These are phyloP conservation scores for Epinotia demarniana DNA, from an alignment of 2,888 invertebrate species.

Conservation along the genomic window DNA sequence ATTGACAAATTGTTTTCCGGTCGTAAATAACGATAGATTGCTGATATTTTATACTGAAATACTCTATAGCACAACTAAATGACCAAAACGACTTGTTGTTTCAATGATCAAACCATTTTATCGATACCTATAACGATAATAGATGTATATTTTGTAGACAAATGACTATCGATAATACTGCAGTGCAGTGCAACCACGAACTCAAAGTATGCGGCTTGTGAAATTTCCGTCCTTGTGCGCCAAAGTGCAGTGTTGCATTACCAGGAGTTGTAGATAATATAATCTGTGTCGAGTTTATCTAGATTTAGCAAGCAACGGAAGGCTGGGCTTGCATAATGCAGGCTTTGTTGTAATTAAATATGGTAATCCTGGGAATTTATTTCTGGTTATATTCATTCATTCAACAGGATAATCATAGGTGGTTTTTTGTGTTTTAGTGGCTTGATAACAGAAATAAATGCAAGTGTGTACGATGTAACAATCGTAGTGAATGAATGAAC, in stretches of 20 bases:
- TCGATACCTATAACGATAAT: conserved; percentile 22
- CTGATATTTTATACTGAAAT: background rate
- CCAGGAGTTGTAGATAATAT: conserved; percentile 38
- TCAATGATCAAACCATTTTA: conserved; percentile 6
- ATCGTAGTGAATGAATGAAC: background rate
- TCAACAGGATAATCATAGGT: background rate
- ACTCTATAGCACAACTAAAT: background rate
- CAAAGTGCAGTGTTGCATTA: conserved; percentile 41
- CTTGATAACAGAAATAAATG: background rate
- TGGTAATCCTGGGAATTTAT: conserved; percentile 14
- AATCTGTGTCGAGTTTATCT: conserved; percentile 38
- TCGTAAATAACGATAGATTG: background rate
- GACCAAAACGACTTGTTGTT: conserved; percentile 5
- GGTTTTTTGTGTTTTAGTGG: background rate
- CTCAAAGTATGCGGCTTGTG: conserved; percentile 27
- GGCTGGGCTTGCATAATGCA: conserved; percentile 17
- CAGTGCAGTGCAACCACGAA: conserved; percentile 22
- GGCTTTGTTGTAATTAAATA: conserved; percentile 31
- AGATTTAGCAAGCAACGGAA: conserved; percentile 31
- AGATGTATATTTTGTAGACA: conserved; percentile 8
- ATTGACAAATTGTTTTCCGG: background rate
- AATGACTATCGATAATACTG: conserved; percentile 15
- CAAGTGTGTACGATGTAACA: background rate
- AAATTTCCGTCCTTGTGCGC: conserved; percentile 35
- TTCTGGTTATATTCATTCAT: background rate